These are phyloP conservation scores for Phalanger gymnotis DNA, from an alignment of 2,797 vertebrate species.

Conservation along the genomic window DNA sequence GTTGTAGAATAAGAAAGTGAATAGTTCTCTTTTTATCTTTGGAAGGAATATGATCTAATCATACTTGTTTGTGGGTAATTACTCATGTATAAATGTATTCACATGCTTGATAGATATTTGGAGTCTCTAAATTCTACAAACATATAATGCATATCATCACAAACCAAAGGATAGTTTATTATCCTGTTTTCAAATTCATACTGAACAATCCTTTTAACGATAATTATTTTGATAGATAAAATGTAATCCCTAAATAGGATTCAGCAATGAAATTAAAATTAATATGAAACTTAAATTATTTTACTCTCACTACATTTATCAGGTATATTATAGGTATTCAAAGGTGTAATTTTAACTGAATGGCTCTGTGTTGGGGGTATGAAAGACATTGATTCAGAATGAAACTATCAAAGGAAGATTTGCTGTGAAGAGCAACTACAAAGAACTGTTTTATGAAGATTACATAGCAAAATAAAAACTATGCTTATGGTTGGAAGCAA, in stretches of 20 bases:
- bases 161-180: neutral
- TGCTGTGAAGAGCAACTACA: neutral
- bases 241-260: conserved; percentile 23
- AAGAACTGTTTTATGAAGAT: neutral
- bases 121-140: neutral
- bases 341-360: conserved; percentile 29
- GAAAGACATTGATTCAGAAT: conserved; percentile 17
- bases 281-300: conserved; percentile 75
- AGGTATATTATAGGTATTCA: conserved; percentile 56
- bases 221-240: conserved; percentile 55
- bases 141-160: neutral
- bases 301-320: conserved; percentile 70
- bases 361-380: neutral
- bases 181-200: conserved; percentile 44
- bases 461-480: neutral
- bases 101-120: conserved; percentile 11
- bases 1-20: conserved; percentile 45
- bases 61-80: conserved; percentile 5
- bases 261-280: conserved; percentile 67
- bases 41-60: neutral
- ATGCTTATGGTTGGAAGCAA: neutral
- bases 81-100: neutral
- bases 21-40: conserved; percentile 21
- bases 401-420: conserved; percentile 10
- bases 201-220: conserved; percentile 20